Evolutionary conservation across 2,113 vertebrate species (phyloP).

Genomic region (Hydrochoerus hydrochaeris): DNA sequence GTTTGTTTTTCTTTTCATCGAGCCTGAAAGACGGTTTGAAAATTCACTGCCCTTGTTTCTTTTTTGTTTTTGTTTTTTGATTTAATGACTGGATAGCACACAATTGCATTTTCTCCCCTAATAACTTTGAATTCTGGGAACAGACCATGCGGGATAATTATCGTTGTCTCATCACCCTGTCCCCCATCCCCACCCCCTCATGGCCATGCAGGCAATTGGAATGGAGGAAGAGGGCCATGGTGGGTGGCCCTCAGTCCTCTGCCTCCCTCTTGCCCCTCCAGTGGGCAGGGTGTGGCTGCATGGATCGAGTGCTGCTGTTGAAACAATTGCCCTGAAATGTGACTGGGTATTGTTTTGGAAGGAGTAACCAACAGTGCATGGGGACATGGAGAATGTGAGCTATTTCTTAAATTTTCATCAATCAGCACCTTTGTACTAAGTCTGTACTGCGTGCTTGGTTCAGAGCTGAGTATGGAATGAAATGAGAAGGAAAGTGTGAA

Average conservation of each 20-base stretch:
- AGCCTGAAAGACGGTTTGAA: conserved; percentile 70
- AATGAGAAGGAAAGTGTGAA: not conserved
- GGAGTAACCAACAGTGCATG: not conserved
- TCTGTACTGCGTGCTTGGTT: not conserved
- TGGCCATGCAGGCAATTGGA: not conserved
- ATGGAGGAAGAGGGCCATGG: not conserved
- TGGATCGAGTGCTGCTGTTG: not conserved
- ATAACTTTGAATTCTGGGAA: conserved; percentile 75
- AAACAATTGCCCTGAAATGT: conserved; percentile 17
- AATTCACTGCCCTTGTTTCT: conserved; percentile 55
- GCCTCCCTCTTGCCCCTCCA: not conserved
- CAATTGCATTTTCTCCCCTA: conserved; percentile 71
- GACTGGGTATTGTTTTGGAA: not conserved
- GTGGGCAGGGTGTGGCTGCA: not conserved
- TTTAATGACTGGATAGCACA: conserved; percentile 68
- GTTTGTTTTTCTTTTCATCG: conserved; percentile 73
- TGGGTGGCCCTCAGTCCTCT: not conserved
- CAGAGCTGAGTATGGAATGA: not conserved
- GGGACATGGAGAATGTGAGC: not conserved
- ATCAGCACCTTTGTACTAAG: not conserved
- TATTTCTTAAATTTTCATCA: not conserved
- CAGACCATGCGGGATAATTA: conserved; percentile 53
- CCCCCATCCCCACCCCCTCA: fast-evolving
- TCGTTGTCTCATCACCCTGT: not conserved
- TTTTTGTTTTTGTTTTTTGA: not conserved